Evolutionary conservation across 2,113 vertebrate species (phyloP).

Genomic region (Erythrocercus mccallii): DNA sequence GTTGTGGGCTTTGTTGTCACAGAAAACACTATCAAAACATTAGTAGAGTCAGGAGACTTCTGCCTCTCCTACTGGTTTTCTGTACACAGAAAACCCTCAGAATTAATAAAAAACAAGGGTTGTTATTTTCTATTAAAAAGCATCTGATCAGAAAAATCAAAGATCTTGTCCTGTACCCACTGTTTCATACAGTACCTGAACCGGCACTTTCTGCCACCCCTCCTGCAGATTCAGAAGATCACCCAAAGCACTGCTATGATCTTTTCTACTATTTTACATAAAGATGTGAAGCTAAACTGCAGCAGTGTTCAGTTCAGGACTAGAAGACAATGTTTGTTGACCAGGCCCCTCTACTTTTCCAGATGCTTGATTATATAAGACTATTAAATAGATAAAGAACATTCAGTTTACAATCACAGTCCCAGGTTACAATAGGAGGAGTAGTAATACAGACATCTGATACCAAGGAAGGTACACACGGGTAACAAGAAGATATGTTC

Average conservation of each 20-base stretch:
- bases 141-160: not conserved
- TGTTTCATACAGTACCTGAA: not conserved
- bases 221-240: not conserved
- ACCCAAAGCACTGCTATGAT: not conserved
- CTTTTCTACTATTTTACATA: not conserved
- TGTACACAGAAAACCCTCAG: not conserved
- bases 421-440: constrained; percentile 28
- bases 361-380: constrained; percentile 18
- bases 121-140: not conserved
- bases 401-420: constrained; percentile 36
- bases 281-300: not conserved
- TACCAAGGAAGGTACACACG: not conserved
- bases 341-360: not conserved
- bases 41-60: not conserved
- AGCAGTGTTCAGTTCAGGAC: not conserved
- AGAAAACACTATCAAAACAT: not conserved
- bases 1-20: not conserved
- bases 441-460: constrained; percentile 32
- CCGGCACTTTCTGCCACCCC: not conserved
- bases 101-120: not conserved
- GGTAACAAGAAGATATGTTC: constrained; percentile 51
- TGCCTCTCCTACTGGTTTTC: not conserved
- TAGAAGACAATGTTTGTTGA: not conserved
- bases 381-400: constrained; percentile 36
- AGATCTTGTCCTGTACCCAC: not conserved